A percentile compares a stretch with the other conserved stretches of the same genome.
Evolutionary conservation across 2,888 invertebrate genomes (phyloP).

Genomic region (Pomacea canaliculata): DNA sequence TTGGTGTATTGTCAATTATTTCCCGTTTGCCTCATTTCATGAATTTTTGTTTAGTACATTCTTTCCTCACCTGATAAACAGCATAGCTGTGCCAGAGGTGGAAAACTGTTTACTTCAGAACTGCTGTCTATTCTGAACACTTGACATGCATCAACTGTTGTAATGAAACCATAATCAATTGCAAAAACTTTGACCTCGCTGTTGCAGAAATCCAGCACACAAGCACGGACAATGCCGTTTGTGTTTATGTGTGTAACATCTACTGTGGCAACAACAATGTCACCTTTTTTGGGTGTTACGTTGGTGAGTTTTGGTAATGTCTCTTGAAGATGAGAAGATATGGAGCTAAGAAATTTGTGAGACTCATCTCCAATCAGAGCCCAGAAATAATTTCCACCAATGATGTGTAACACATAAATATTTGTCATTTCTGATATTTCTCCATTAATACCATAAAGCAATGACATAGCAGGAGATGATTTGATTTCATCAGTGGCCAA

Average conservation of each 20-base stretch:
- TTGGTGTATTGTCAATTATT: no score
- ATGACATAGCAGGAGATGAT: no score
- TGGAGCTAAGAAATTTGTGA: neutral
- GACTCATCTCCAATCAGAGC: neutral
- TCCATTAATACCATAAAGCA: no score
- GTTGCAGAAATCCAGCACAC: neutral
- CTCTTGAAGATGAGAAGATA: neutral
- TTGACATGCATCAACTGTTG: neutral
- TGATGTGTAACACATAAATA: neutral
- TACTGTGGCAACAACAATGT: neutral
- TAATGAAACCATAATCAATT: neutral
- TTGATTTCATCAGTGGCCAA: no score
- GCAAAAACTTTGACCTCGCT: neutral
- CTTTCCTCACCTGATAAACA: slow-evolving; percentile 10
- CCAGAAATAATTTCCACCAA: slow-evolving; percentile 1
- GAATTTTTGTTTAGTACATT: no score
- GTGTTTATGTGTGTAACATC: neutral
- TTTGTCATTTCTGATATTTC: neutral
- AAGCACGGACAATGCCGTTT: neutral
- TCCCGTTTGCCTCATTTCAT: no score
- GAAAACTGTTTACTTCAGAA: neutral
- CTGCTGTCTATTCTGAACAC: neutral
- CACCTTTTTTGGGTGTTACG: neutral
- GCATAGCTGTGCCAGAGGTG: slow-evolving; percentile 8
- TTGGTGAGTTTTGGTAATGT: neutral